phyloP scores from a whole-genome alignment of 1,140 invertebrate species.

The Pogonognathellus flavescens region DNA sequence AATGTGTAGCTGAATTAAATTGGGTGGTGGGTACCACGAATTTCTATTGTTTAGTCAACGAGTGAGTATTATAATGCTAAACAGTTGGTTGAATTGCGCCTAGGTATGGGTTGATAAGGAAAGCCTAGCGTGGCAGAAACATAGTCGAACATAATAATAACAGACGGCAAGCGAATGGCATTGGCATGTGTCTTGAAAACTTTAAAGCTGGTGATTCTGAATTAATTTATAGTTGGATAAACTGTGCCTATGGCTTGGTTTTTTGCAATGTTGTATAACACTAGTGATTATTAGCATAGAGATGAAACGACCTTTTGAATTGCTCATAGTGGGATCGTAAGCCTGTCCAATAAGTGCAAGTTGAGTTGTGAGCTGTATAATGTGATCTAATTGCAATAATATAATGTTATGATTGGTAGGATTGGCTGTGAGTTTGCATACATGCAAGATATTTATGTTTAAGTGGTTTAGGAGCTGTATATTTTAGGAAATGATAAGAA shows the following conservation, averaged over 20 bases:
- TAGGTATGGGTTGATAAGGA: no score
- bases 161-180: constrained; percentile 36
- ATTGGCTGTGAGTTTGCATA: constrained; percentile 1
- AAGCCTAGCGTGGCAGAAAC: background rate
- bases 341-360: constrained; percentile 46
- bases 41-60: no score
- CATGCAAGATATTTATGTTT: constrained; percentile 34
- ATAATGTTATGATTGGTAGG: constrained; percentile 46
- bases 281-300: background rate
- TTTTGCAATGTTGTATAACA: background rate
- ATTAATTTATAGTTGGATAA: constrained; percentile 12
- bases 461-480: constrained; percentile 46
- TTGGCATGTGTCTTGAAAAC: background rate
- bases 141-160: constrained; percentile 3
- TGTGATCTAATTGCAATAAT: constrained; percentile 46
- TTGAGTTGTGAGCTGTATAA: constrained; percentile 50
- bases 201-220: background rate
- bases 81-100: no score
- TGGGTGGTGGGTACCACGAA: no score
- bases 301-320: constrained; percentile 24
- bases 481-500: constrained; percentile 40
- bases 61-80: no score
- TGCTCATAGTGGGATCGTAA: background rate
- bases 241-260: background rate
- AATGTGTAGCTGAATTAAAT: no score